A percentile compares a stretch with the other conserved stretches of the same genome.
phyloP scores from a whole-genome alignment of 2,888 invertebrate species.

The Tenthredo notha region DNA sequence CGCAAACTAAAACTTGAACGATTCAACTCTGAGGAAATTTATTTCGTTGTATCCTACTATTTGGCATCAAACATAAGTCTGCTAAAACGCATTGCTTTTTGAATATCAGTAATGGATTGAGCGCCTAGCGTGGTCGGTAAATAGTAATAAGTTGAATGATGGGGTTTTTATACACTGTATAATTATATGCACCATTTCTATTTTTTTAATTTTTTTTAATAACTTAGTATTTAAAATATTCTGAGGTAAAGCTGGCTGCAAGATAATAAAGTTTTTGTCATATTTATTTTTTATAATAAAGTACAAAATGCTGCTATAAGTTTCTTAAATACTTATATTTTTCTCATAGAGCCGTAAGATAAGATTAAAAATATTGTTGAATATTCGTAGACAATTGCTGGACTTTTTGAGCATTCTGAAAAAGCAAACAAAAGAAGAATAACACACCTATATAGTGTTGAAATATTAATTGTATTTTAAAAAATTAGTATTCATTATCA shows the following conservation, averaged over 20 bases:
- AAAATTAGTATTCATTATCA: not conserved
- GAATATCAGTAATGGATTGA: not conserved
- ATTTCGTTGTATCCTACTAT: not conserved
- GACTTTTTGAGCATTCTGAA: conserved; percentile 21
- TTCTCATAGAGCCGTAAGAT: conserved; percentile 65
- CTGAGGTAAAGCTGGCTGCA: not conserved
- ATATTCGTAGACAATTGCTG: conserved; percentile 55
- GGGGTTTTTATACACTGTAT: not conserved
- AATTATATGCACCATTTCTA: not conserved
- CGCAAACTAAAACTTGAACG: not conserved
- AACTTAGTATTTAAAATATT: not conserved
- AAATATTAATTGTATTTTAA: conserved; percentile 25
- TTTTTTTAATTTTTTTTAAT: not conserved
- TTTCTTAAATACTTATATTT: conserved; percentile 19
- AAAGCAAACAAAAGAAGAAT: not conserved
- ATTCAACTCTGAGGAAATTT: not conserved
- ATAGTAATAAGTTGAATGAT: not conserved
- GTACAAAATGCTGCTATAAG: conserved; percentile 37
- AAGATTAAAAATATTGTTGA: conserved; percentile 72
- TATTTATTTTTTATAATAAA: conserved; percentile 48
- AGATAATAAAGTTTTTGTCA: conserved; percentile 16
- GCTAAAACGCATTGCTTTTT: not conserved
- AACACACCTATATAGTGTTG: not conserved
- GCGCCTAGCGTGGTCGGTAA: not conserved
- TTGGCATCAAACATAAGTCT: not conserved